Base-by-base conservation (phyloP, 2,797 vertebrate species). In the Pteropus rufus region DNA sequence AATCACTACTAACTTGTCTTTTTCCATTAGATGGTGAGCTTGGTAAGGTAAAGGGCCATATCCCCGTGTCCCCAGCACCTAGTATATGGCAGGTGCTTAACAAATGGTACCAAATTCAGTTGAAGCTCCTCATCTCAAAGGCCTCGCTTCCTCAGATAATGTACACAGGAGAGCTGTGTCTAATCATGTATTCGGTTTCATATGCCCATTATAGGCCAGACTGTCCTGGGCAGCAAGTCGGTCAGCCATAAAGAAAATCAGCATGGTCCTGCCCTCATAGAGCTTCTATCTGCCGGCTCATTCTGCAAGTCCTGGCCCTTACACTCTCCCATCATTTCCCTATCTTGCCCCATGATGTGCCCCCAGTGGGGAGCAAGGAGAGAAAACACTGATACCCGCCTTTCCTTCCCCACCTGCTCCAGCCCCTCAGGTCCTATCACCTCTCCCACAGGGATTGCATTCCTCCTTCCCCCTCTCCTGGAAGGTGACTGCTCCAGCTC, bases 401-500 rank as follows among this genome's bases (percentile, higher is more conserved):
- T 36, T 23, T 29, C 62, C 64, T 72, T 64, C 75, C 62, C 34
- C 3, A 84, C 84, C 76, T 29, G 41, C 73, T 69, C 19, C 29
- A 39, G 65, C 49, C 56, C 64, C 54, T 26, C 46, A 2, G 72
- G 44, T 60, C 44, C n/a, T 29, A 44, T n/a, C 0, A 2, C 31
- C 44, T 80, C 21, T 62, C 77, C 65, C 89, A 21, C 26, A 86
- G 76, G 80, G 67, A 62, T n/a, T 26, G n/a, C 24, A 44, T 46
- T 36, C 73, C 84, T 73, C 69, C 56, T 52, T 58, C 46, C 18
- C 56, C 3, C 64, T 85, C 82, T 93, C 69, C 93, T 39, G 36
- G 94, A 97, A 95, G 96, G 97, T 93, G 92, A 93, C 73, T 86
- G 26, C 81, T 77, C 81, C 56, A 21, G 84, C 89, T 91, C 69